These are phyloP conservation scores for Lottia scabra DNA, from an alignment of 2,888 invertebrate genomes.

Conservation along the genomic window DNA sequence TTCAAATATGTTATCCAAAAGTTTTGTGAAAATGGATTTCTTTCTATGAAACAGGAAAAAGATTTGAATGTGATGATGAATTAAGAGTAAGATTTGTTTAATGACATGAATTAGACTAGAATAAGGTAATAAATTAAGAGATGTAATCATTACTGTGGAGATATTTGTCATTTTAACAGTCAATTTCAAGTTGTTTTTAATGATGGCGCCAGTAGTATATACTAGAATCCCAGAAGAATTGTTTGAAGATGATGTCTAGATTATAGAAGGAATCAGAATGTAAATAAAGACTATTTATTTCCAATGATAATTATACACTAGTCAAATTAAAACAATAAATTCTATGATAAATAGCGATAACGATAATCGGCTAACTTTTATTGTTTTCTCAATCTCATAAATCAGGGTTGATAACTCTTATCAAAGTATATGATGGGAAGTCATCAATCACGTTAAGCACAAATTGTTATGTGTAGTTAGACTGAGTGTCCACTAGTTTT, in stretches of 20 bases:
- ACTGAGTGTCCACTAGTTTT: too few relatives aligned
- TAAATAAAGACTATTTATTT: conserved; percentile 3
- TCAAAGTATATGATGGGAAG: background rate
- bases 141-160: too few relatives aligned
- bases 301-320: background rate
- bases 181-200: conserved; percentile 1
- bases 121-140: too few relatives aligned
- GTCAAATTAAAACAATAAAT: conserved; percentile 6
- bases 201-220: background rate
- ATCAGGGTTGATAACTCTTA: conserved; percentile 1
- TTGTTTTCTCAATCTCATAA: background rate
- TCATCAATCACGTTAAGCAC: background rate
- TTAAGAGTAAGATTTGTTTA: too few relatives aligned
- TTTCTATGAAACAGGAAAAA: too few relatives aligned
- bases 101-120: too few relatives aligned
- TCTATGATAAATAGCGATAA: conserved; percentile 1
- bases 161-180: background rate
- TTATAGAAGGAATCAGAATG: background rate
- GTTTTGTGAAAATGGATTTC: too few relatives aligned
- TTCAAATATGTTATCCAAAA: too few relatives aligned
- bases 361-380: conserved; percentile 1
- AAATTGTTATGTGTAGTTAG: background rate
- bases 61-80: too few relatives aligned
- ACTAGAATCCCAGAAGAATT: background rate
- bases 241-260: background rate